Conservation (phyloP, 1,140 invertebrate species). For the Macrobrachium nipponense region DNA sequence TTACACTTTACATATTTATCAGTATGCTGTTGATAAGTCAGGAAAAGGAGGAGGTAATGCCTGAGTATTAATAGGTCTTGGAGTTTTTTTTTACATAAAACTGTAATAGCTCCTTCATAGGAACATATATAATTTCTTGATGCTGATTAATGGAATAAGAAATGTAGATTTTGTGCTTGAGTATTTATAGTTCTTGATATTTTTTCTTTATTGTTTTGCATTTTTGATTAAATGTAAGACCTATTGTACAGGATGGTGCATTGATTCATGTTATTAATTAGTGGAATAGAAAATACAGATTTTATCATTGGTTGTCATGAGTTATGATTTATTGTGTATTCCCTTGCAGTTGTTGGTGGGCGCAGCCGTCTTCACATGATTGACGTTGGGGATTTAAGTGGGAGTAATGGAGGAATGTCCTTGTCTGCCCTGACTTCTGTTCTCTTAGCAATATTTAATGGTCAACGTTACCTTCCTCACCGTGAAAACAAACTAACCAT, state of each 20-base stretch:
- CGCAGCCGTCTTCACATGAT: slow-evolving; percentile 92
- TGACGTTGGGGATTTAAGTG: slow-evolving; percentile 85
- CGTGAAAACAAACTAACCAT: slow-evolving; percentile 77
- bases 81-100: too few species aligned
- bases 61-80: slow-evolving; percentile 58
- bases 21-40: slow-evolving; percentile 85
- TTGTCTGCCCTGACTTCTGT: slow-evolving; percentile 93
- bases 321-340: too few species aligned
- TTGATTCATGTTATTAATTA: neutral
- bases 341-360: slow-evolving; percentile 85
- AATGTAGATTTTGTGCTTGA: slow-evolving; percentile 64
- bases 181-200: neutral
- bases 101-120: too few species aligned
- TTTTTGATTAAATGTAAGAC: neutral
- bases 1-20: slow-evolving; percentile 95
- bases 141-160: too few species aligned
- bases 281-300: neutral
- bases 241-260: neutral
- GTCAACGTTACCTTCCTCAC: slow-evolving; percentile 77
- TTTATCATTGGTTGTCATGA: too few species aligned
- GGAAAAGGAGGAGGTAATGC: slow-evolving; percentile 85
- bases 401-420: slow-evolving; percentile 77
- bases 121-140: too few species aligned
- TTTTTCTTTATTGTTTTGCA: neutral
- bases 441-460: slow-evolving; percentile 93